Evolutionary conservation across 1,140 invertebrate genomes (phyloP).

Genomic region (Zaprionus gabonicus): DNA sequence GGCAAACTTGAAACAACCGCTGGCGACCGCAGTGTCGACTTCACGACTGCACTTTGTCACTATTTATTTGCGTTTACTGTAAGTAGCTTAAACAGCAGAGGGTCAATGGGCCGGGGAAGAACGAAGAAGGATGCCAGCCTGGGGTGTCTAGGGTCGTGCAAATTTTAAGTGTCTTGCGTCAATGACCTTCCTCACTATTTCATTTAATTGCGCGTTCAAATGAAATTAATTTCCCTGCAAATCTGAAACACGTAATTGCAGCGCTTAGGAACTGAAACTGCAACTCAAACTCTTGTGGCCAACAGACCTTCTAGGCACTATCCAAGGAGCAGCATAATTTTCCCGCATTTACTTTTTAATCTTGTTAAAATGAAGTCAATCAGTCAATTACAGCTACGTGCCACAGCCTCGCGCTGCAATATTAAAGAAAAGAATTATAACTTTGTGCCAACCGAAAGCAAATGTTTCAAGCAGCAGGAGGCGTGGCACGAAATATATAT

Average conservation of each 20-base stretch:
- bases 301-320: background rate
- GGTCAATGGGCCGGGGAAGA: background rate
- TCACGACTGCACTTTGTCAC: conserved; percentile 58
- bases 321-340: conserved; percentile 39
- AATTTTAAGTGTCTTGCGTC: conserved; percentile 7
- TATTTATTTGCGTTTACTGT: conserved; percentile 77
- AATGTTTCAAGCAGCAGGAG: background rate
- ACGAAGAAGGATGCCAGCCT: background rate
- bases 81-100: conserved; percentile 67
- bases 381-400: conserved; percentile 52
- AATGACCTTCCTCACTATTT: conserved; percentile 53
- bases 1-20: background rate
- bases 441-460: background rate
- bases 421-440: background rate
- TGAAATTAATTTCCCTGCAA: conserved; percentile 74
- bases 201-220: conserved; percentile 78
- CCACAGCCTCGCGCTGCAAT: background rate
- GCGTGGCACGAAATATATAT: background rate
- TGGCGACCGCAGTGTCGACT: conserved; percentile 35
- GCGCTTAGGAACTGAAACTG: conserved; percentile 30
- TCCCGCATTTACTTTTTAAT: conserved; percentile 46
- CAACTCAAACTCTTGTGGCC: conserved; percentile 9
- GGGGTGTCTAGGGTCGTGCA: background rate
- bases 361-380: conserved; percentile 64
- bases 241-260: conserved; percentile 48